Percentiles rank a stretch among this genome's conserved stretches.
phyloP scores from a whole-genome alignment of 2,797 vertebrate genomes.

The Myripristis murdjan region DNA sequence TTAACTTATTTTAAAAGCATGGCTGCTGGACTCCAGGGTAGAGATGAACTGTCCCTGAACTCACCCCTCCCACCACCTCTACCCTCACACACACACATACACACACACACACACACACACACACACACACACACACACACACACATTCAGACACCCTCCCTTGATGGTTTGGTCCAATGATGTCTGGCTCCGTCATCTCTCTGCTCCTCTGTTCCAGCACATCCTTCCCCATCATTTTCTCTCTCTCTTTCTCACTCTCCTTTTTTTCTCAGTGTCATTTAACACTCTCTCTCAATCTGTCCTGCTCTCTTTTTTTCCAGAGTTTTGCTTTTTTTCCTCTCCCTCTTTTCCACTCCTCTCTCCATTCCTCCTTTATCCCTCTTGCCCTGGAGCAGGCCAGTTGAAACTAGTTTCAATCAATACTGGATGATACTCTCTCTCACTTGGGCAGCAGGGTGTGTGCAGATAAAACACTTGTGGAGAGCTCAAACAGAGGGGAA shows the following conservation, averaged over 20 bases:
- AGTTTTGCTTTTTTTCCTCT: too few relatives aligned
- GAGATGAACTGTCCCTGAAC: conserved; percentile 61
- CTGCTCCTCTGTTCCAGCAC: background rate
- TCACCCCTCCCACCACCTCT: conserved; percentile 12
- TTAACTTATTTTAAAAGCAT: conserved; percentile 6
- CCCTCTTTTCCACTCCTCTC: background rate
- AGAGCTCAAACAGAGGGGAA: background rate
- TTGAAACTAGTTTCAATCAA: conserved; percentile 33
- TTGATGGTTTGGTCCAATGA: background rate
- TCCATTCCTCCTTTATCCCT: background rate
- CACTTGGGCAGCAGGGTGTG: background rate
- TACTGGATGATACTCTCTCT: conserved; percentile 18
- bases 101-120: conserved; percentile 33
- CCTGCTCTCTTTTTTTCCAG: too few relatives aligned
- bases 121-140: conserved; percentile 19
- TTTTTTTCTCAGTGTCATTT: too few relatives aligned
- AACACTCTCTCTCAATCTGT: too few relatives aligned
- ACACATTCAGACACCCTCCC: conserved; percentile 11
- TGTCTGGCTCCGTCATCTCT: conserved; percentile 12
- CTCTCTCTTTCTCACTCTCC: background rate
- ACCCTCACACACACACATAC: conserved; percentile 18
- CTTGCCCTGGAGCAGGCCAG: background rate
- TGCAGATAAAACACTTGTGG: background rate
- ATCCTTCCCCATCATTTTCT: background rate
- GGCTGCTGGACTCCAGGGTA: conserved; percentile 18